phyloP scores from a whole-genome alignment of 2,888 invertebrate species.

The Drosophila acutilabella region DNA sequence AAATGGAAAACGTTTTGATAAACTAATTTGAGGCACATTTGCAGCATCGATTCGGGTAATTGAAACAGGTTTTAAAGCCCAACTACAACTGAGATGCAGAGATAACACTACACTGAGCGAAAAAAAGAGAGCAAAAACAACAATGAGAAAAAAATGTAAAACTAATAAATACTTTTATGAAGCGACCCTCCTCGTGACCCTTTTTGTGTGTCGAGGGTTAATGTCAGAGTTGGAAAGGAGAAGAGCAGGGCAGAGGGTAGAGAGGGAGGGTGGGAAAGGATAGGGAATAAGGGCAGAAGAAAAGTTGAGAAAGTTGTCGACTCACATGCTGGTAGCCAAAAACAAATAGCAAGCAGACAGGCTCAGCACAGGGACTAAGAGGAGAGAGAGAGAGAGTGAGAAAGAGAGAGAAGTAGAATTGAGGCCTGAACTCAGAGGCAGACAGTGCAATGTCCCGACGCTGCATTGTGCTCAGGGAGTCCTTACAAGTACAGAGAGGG shows the following conservation, averaged over 20 bases:
- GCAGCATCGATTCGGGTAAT: constrained; percentile 41
- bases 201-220: constrained; percentile 40
- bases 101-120: constrained; percentile 52
- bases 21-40: constrained; percentile 63
- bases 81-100: constrained; percentile 37
- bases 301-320: constrained; percentile 46
- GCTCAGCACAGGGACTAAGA: constrained; percentile 26
- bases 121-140: constrained; percentile 18
- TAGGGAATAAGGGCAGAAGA: not conserved
- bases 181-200: constrained; percentile 37
- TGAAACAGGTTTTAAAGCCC: constrained; percentile 57
- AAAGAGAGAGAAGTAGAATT: constrained; percentile 17
- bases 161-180: constrained; percentile 59
- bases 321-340: constrained; percentile 44
- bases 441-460: constrained; percentile 77
- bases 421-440: constrained; percentile 33
- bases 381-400: not conserved
- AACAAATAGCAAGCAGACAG: constrained; percentile 49
- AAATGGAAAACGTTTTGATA: constrained; percentile 37
- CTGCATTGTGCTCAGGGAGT: constrained; percentile 64
- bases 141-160: constrained; percentile 44
- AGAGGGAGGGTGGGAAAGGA: constrained; percentile 14
- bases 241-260: constrained; percentile 1
- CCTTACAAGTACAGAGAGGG: constrained; percentile 70
- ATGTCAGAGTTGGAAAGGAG: constrained; percentile 29